A percentile compares a stretch with the other conserved stretches of the same genome.
Evolutionary conservation across 2,888 invertebrate genomes (phyloP).

Genomic region (Panorpa germanica): DNA sequence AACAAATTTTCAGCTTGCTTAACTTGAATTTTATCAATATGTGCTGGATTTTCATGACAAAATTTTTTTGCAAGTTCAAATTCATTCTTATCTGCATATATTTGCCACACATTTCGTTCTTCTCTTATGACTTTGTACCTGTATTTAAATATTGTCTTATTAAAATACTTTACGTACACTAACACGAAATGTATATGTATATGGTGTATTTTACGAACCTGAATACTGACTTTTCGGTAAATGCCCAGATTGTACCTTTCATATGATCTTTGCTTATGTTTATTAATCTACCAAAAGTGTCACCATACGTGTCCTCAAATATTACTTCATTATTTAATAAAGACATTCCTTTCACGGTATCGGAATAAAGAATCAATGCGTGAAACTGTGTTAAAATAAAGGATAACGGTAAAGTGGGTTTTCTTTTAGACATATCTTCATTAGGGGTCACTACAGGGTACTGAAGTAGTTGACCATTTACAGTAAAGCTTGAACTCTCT

Average conservation of each 20-base stretch:
- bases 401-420: conserved; percentile 37
- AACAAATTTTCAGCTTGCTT: conserved; percentile 80
- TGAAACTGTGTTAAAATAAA: conserved; percentile 85
- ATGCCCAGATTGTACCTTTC: conserved; percentile 68
- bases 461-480: conserved; percentile 11
- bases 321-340: conserved; percentile 69
- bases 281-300: conserved; percentile 59
- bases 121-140: conserved; percentile 34
- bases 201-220: conserved; percentile 42
- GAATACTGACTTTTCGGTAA: conserved; percentile 68
- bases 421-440: conserved; percentile 12
- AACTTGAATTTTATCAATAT: conserved; percentile 65
- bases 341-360: conserved; percentile 70
- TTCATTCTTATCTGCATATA: conserved; percentile 69
- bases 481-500: conserved; percentile 12
- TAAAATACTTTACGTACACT: background rate
- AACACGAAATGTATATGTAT: background rate
- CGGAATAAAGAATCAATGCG: conserved; percentile 61
- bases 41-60: conserved; percentile 61
- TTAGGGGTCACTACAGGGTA: conserved; percentile 10
- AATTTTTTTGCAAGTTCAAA: conserved; percentile 77
- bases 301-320: conserved; percentile 68
- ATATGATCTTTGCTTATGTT: conserved; percentile 64
- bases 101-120: conserved; percentile 72
- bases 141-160: background rate